These are phyloP conservation scores for Prostheceraeus crozeri DNA, from an alignment of 2,888 invertebrate genomes.

Conservation along the genomic window DNA sequence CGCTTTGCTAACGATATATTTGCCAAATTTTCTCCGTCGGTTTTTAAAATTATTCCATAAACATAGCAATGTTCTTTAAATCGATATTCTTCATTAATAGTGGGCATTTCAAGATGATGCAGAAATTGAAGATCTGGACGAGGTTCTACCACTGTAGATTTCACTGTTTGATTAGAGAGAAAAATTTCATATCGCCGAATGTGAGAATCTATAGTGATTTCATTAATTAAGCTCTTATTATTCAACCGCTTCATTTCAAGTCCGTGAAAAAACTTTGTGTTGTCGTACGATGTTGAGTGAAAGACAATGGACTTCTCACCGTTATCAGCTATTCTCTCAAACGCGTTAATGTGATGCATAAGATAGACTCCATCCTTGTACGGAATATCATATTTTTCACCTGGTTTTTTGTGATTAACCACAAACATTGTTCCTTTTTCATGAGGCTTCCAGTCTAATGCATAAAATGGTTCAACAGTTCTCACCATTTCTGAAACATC, in stretches of 20 bases:
- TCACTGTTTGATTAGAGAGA: constrained; percentile 39
- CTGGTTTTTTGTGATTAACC: constrained; percentile 9
- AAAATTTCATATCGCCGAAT: constrained; percentile 46
- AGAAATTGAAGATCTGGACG: constrained; percentile 40
- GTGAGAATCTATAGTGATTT: constrained; percentile 44
- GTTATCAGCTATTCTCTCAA: constrained; percentile 42
- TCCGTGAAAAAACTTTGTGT: constrained; percentile 45
- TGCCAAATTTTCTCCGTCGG: constrained; percentile 44
- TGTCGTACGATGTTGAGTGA: constrained; percentile 47
- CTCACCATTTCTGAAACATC: constrained; percentile 46
- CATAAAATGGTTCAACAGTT: constrained; percentile 45
- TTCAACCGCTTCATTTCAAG: constrained; percentile 43
- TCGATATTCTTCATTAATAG: constrained; percentile 48
- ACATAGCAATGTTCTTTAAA: constrained; percentile 46
- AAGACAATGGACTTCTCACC: too few relatives aligned
- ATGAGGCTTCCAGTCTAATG: constrained; percentile 46
- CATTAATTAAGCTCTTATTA: constrained; percentile 44
- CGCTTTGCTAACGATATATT: constrained; percentile 49
- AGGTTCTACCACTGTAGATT: background rate
- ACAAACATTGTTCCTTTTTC: constrained; percentile 20
- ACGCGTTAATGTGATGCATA: constrained; percentile 52
- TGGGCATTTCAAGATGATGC: constrained; percentile 47
- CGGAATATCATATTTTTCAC: background rate
- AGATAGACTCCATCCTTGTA: constrained; percentile 44
- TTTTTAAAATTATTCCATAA: constrained; percentile 48